phyloP scores from a whole-genome alignment of 2,113 vertebrate genomes.

The Carollia perspicillata region DNA sequence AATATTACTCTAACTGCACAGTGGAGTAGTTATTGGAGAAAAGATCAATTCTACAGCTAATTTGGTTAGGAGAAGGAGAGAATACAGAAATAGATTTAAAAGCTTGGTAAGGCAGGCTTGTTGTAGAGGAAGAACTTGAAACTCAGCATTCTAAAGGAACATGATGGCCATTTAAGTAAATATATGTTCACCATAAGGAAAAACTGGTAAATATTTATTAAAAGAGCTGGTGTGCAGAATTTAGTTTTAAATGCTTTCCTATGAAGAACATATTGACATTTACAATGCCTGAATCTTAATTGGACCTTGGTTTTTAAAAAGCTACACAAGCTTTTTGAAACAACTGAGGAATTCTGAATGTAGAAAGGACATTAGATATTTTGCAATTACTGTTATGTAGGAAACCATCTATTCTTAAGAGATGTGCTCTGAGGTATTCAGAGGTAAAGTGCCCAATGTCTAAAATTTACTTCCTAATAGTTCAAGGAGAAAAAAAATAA shows the following conservation, averaged over 20 bases:
- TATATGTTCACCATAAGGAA: neutral
- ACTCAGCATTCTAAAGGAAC: slow-evolving; percentile 48
- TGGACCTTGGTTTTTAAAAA: neutral
- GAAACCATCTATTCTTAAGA: neutral
- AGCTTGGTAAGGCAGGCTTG: slow-evolving; percentile 2
- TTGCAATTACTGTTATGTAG: neutral
- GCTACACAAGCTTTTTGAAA: slow-evolving; percentile 3
- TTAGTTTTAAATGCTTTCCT: slow-evolving; percentile 36
- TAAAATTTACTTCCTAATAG: slow-evolving; percentile 39
- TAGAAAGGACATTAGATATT: neutral
- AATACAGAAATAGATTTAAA: slow-evolving; percentile 33
- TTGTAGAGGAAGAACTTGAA: neutral
- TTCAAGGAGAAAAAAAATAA: neutral
- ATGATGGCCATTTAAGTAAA: slow-evolving; percentile 41
- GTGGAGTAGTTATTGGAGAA: slow-evolving; percentile 28
- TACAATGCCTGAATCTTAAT: neutral
- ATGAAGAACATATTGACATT: slow-evolving; percentile 20
- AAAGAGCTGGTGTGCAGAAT: slow-evolving; percentile 6
- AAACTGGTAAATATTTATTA: slow-evolving; percentile 21
- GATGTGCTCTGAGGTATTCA: neutral
- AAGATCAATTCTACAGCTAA: slow-evolving; percentile 57
- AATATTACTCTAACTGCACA: slow-evolving; percentile 21
- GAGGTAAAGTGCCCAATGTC: neutral
- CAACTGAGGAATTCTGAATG: neutral
- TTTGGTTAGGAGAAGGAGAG: slow-evolving; percentile 3